A percentile compares a stretch with the other conserved stretches of the same genome.
Conservation (phyloP, 2,113 vertebrate species). For the Nesoenas mayeri region DNA sequence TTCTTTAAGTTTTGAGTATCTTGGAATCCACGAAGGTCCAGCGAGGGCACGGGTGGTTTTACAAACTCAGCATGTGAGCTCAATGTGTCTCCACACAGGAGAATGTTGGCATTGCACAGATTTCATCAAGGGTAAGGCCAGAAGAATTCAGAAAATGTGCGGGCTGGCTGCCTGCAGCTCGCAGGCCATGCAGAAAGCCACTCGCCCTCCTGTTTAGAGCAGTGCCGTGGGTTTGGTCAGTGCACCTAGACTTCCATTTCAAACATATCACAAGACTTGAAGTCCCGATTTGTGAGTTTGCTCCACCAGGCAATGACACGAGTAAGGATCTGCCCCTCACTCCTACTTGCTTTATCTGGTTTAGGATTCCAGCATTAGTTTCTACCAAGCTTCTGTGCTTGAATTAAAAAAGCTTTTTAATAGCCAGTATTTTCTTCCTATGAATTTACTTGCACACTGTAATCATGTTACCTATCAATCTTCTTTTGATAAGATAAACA, state of each 20-base stretch:
- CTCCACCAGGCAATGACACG: not conserved
- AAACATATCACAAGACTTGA: not conserved
- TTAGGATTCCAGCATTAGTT: not conserved
- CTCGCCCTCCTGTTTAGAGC: not conserved
- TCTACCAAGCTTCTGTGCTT: not conserved
- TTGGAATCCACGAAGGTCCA: constrained; percentile 25
- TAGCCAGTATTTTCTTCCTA: constrained; percentile 19
- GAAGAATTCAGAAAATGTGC: not conserved
- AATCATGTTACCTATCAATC: constrained; percentile 61
- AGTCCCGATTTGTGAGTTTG: not conserved
- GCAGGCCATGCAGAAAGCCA: not conserved
- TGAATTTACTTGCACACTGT: constrained; percentile 43
- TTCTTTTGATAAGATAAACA: constrained; percentile 61
- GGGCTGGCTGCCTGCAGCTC: not conserved
- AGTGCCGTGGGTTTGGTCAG: not conserved
- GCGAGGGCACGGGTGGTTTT: constrained; percentile 28
- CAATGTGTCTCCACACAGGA: constrained; percentile 36
- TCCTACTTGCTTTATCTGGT: not conserved
- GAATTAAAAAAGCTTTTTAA: constrained; percentile 15
- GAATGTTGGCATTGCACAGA: constrained; percentile 6
- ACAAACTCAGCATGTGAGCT: constrained; percentile 43
- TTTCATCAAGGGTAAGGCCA: not conserved
- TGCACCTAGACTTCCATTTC: not conserved
- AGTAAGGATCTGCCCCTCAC: not conserved
- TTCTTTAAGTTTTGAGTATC: not conserved